Conservation (phyloP, 1,140 invertebrate species). For the Tribolium castaneum region DNA sequence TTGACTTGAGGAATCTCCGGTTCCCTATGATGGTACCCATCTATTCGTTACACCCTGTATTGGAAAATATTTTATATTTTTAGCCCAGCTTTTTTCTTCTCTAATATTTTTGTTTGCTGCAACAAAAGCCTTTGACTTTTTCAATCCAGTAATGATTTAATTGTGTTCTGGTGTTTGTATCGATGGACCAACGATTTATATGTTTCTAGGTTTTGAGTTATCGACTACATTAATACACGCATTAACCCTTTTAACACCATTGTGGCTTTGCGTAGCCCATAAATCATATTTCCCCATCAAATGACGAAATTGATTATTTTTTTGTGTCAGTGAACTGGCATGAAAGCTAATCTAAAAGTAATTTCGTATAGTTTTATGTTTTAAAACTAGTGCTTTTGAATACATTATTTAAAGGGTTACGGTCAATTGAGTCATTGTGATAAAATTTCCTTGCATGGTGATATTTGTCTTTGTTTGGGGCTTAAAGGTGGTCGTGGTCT, state of each 20-base stretch:
- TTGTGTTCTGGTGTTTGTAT: neutral
- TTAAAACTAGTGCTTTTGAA: neutral
- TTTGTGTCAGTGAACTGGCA: neutral
- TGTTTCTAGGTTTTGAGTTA: neutral
- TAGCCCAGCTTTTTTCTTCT: no score
- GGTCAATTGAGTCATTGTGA: no score
- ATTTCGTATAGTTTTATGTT: neutral
- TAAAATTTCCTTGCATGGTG: neutral
- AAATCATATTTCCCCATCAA: neutral
- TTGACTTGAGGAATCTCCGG: no score
- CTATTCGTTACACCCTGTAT: no score
- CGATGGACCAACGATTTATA: neutral
- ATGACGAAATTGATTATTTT: conserved; percentile 1
- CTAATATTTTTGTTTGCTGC: no score
- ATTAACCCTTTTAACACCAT: neutral
- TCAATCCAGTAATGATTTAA: no score
- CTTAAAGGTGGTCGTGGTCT: conserved; percentile 2
- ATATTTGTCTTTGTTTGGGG: neutral
- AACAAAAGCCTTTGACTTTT: no score
- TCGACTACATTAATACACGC: neutral
- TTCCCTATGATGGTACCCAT: no score
- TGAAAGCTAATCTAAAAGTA: neutral
- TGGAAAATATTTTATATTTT: no score
- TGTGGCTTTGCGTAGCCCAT: neutral
- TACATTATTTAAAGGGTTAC: no score